Conservation (phyloP, 2,113 vertebrate genomes). For the Carassius auratus region DNA sequence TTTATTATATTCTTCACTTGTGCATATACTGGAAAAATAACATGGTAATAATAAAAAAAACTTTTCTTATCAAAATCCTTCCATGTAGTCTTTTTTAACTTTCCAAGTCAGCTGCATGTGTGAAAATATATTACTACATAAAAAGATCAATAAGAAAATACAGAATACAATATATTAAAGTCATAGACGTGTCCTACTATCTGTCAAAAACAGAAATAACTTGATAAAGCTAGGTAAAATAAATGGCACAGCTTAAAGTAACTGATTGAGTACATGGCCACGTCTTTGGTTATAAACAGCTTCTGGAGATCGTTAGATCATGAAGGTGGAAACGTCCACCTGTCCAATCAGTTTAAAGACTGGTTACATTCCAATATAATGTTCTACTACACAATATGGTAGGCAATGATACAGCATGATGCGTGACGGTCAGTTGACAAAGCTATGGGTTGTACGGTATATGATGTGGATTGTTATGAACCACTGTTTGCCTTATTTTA, state of each 20-base stretch:
- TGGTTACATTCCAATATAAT: constrained; percentile 26
- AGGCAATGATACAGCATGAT: neutral
- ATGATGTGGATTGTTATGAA: neutral
- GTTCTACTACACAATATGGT: neutral
- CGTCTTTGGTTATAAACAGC: constrained; percentile 73
- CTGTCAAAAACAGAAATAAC: constrained; percentile 58
- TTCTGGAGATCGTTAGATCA: constrained; percentile 25
- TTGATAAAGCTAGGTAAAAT: constrained; percentile 64
- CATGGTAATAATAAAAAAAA: constrained; percentile 49
- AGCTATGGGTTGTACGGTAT: neutral
- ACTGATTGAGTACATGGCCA: constrained; percentile 71
- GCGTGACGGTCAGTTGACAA: neutral
- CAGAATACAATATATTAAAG: constrained; percentile 79
- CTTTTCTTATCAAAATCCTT: constrained; percentile 67
- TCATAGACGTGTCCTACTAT: constrained; percentile 67
- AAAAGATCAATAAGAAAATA: constrained; percentile 68
- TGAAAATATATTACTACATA: constrained; percentile 84
- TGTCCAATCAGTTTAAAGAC: constrained; percentile 12
- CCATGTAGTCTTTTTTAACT: constrained; percentile 59
- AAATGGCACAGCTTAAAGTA: constrained; percentile 72
- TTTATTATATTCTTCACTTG: constrained; percentile 71
- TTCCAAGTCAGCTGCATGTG: constrained; percentile 74
- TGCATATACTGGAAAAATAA: constrained; percentile 74
- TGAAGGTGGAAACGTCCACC: neutral
- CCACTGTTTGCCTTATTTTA: neutral